Evolutionary conservation across 2,797 vertebrate species (phyloP).

Genomic region (Loriculus beryllinus): DNA sequence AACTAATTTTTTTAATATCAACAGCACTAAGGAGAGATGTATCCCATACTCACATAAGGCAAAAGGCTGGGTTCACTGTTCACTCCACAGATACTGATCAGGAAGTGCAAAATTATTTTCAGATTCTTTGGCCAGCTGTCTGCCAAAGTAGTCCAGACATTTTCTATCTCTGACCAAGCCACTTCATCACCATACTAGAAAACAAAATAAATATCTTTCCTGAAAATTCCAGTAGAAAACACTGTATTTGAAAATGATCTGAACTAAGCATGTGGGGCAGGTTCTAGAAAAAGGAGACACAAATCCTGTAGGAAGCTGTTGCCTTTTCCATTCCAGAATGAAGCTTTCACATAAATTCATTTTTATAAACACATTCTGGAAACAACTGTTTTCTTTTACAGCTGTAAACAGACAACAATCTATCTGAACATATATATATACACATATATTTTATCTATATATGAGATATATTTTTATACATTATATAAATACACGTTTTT

Average conservation of each 20-base stretch:
- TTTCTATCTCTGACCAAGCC: slow-evolving; percentile 98
- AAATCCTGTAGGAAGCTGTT: background rate
- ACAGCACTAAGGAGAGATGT: background rate
- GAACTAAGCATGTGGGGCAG: background rate
- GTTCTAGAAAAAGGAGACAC: background rate
- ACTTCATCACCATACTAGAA: slow-evolving; percentile 95
- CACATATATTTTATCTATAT: background rate
- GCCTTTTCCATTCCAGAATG: background rate
- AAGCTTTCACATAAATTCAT: background rate
- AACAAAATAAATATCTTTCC: slow-evolving; percentile 22
- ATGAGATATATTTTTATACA: background rate
- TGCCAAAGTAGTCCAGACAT: slow-evolving; percentile 97
- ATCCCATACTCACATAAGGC: slow-evolving; percentile 88
- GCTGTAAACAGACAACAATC: background rate
- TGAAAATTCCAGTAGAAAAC: slow-evolving; percentile 2
- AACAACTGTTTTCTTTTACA: background rate
- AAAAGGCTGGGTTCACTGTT: slow-evolving; percentile 97
- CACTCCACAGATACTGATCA: slow-evolving; percentile 97
- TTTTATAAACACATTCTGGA: background rate
- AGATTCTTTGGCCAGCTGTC: slow-evolving; percentile 99
- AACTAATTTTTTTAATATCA: background rate
- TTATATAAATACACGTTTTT: background rate
- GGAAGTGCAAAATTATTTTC: slow-evolving; percentile 97
- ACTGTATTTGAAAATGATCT: background rate
- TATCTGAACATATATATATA: background rate